phyloP scores from a whole-genome alignment of 2,113 vertebrate species.

The Myodes glareolus region DNA sequence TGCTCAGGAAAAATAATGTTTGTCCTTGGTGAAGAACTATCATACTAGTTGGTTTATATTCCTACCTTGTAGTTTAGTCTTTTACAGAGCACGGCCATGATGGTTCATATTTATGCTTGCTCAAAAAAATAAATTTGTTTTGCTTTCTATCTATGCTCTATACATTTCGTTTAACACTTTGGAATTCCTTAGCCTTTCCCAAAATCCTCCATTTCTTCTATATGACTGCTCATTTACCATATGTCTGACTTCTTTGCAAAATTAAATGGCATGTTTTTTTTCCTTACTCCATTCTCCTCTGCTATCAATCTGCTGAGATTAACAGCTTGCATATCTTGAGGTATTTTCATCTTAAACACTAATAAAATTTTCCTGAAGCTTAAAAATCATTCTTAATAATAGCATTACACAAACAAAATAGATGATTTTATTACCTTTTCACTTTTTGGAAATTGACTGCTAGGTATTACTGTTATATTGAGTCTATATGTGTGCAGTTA shows the following conservation, averaged over 20 bases:
- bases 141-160: background rate
- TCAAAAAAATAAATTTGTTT: background rate
- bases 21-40: background rate
- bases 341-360: background rate
- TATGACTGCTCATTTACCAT: background rate
- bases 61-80: no score
- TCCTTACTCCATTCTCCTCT: background rate
- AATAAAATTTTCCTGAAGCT: background rate
- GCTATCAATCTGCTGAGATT: background rate
- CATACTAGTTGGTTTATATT: background rate
- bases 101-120: background rate
- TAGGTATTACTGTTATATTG: background rate
- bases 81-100: background rate
- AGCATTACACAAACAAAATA: background rate
- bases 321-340: background rate
- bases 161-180: background rate
- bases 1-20: background rate
- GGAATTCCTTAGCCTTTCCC: background rate
- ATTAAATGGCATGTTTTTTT: background rate
- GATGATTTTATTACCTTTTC: background rate
- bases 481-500: background rate
- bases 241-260: background rate
- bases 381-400: background rate
- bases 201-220: background rate
- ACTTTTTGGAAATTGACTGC: background rate